These are phyloP conservation scores for Subanguina moxae DNA, from an alignment of 1,140 invertebrate genomes.

Conservation along the genomic window DNA sequence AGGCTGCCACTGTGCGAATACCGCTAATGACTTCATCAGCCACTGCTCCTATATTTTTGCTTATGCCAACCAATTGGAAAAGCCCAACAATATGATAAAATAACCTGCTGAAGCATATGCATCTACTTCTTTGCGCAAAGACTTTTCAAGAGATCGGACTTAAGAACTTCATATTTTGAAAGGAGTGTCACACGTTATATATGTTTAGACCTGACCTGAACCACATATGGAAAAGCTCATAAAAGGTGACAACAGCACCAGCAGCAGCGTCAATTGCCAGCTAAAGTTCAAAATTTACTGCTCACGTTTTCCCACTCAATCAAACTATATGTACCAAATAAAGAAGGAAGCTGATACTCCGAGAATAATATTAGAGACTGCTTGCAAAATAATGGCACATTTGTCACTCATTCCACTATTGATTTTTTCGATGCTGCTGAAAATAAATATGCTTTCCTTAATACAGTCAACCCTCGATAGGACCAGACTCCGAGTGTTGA, in stretches of 20 bases:
- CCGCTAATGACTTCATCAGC: conserved; percentile 75
- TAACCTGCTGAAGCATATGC: conserved; percentile 73
- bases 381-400: conserved; percentile 71
- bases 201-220: neutral
- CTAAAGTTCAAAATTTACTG: neutral
- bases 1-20: conserved; percentile 75
- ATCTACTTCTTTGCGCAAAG: conserved; percentile 73
- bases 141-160: conserved; percentile 66
- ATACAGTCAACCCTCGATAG: neutral
- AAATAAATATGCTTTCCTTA: neutral
- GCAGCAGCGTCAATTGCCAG: conserved; percentile 44
- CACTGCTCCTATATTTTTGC: conserved; percentile 57
- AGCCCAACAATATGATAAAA: neutral
- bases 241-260: conserved; percentile 42
- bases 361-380: conserved; percentile 29
- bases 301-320: too few relatives aligned
- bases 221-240: conserved; percentile 35
- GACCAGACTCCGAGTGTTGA: too few relatives aligned
- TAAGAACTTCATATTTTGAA: conserved; percentile 4
- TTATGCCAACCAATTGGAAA: neutral
- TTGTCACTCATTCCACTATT: conserved; percentile 84
- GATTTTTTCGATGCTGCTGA: conserved; percentile 78
- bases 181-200: too few relatives aligned
- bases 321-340: conserved; percentile 11
- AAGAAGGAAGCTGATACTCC: conserved; percentile 40